Evolutionary conservation across 2,888 invertebrate species (phyloP), one percentile per base, ranked within the genome.

Genomic region (Chirona hameri): DNA sequence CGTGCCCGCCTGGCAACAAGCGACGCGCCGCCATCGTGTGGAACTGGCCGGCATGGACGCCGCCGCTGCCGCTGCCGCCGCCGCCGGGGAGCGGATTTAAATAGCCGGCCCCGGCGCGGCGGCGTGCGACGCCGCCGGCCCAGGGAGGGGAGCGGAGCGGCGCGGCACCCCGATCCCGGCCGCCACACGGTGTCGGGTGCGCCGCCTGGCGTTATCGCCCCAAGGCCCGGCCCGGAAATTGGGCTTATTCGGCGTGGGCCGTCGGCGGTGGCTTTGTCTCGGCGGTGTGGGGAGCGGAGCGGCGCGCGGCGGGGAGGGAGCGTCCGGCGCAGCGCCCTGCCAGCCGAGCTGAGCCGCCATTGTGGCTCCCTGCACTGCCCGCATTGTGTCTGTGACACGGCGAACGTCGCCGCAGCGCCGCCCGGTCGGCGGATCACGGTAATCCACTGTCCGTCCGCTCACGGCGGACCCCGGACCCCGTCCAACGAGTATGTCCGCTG

Each of bases 1-100:
- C 76, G 76, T 27, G 46, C 18, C 76, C 76, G 46, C 76, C 76
- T 46, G 76, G 76, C 24, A 76, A 76, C 76, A 76, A 18, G 76
- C 76, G 27, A 15, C 24, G 76, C 9, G 39, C 14, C 24, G 39
- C 29, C 29, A 29, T 39, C 76, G 76, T n/a, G 39, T 24, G 39
- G 39, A 24, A 24, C 46, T 12, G 69, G 18, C 24, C 76, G 39
- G 76, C 76, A 72, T 76, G 27, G 76, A 24, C 39, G 72, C 76
- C 46, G 76, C 76, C 24, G 39, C 76, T 39, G 2, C 21, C 18
- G 39, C 21, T 4, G 72, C 72, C 39, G 72, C n/a, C 39, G 72
- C 72, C 29, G 69, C 29, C 14, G 29, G 69, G 69, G 39, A 39
- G 27, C 27, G 65, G 65, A 69, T 69, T 69, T 72, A 72, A 72